Evolutionary conservation across 2,888 invertebrate species (phyloP).

Genomic region (Beris chalybata): DNA sequence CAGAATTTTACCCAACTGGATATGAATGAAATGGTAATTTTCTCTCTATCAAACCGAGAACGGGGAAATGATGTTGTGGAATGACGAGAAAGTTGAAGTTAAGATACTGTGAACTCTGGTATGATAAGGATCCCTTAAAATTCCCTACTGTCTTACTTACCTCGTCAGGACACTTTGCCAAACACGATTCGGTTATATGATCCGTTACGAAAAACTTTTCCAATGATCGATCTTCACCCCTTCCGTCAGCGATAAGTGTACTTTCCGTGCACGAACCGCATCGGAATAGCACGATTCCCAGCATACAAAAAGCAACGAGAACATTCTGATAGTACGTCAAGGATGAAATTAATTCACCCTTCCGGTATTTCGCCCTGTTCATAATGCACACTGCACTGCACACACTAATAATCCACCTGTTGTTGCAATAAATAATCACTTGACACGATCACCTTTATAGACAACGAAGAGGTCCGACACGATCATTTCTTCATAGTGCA

Average conservation of each 20-base stretch:
- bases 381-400: constrained; percentile 4
- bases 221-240: constrained; percentile 31
- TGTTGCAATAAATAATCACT: constrained; percentile 26
- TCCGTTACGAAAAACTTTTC: constrained; percentile 34
- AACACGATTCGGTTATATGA: constrained; percentile 38
- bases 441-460: not conserved
- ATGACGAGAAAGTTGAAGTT: too few species aligned
- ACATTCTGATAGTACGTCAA: constrained; percentile 28
- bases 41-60: too few species aligned
- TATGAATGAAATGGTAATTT: too few species aligned
- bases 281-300: constrained; percentile 15
- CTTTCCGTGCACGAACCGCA: constrained; percentile 24
- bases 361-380: constrained; percentile 19
- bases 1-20: too few species aligned
- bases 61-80: not conserved
- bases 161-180: constrained; percentile 39
- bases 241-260: constrained; percentile 14
- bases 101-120: too few species aligned
- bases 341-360: constrained; percentile 35
- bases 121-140: too few species aligned
- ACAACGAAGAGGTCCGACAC: not conserved
- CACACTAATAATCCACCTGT: constrained; percentile 30
- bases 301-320: constrained; percentile 3
- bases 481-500: too few species aligned
- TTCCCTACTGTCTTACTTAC: constrained; percentile 24